A percentile compares a stretch with the other conserved stretches of the same genome.
Conservation (phyloP, 2,888 invertebrate genomes). For the Eudasyphora cyanicolor region DNA sequence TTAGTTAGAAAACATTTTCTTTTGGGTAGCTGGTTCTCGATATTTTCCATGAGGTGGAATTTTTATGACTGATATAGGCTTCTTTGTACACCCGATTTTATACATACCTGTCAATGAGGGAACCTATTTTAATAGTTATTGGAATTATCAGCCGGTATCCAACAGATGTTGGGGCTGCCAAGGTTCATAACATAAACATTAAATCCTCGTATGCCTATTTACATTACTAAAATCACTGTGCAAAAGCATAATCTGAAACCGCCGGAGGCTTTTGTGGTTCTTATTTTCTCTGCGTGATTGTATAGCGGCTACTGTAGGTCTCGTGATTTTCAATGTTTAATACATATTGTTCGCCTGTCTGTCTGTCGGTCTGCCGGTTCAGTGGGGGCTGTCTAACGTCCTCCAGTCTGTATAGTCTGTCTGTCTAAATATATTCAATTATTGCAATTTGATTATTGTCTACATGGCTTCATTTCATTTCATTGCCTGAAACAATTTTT, state of each 20-base stretch:
- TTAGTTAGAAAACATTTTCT: too few relatives aligned
- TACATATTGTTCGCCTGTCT: conserved; percentile 30
- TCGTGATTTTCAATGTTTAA: conserved; percentile 37
- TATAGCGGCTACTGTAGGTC: conserved; percentile 49
- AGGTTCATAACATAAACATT: too few relatives aligned
- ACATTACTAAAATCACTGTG: too few relatives aligned
- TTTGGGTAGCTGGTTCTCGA: too few relatives aligned
- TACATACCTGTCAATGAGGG: too few relatives aligned
- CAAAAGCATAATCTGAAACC: conserved; percentile 43
- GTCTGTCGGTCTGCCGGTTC: conserved; percentile 16
- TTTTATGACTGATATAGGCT: too few relatives aligned
- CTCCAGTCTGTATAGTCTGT: conserved; percentile 23
- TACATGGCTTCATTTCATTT: not conserved
- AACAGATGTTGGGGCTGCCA: too few relatives aligned
- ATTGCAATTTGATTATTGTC: conserved; percentile 52
- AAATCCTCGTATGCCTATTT: too few relatives aligned
- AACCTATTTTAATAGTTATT: too few relatives aligned
- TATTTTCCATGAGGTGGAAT: too few relatives aligned
- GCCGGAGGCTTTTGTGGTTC: not conserved
- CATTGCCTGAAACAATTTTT: conserved; percentile 28
- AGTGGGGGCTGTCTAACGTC: not conserved
- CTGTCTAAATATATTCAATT: conserved; percentile 61
- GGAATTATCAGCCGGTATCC: too few relatives aligned
- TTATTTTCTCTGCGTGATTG: conserved; percentile 6
- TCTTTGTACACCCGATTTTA: too few relatives aligned